phyloP scores from a whole-genome alignment of 2,888 invertebrate genomes.

The Diaperis boleti region DNA sequence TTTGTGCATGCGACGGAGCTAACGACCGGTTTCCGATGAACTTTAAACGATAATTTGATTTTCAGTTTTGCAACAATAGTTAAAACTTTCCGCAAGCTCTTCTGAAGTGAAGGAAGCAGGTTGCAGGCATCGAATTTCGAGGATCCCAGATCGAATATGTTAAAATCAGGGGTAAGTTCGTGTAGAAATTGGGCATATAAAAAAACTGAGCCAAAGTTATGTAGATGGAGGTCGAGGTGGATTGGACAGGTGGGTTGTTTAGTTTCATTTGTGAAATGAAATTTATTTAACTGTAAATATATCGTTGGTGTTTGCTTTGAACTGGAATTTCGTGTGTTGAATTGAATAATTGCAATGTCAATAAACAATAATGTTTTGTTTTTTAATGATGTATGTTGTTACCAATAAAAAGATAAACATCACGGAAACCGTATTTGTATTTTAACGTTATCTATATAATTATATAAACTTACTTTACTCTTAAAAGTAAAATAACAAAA shows the following conservation, averaged over 20 bases:
- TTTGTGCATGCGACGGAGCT: slow-evolving; percentile 20
- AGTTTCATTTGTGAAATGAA: neutral
- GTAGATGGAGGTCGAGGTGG: neutral
- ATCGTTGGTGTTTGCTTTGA: too few species aligned
- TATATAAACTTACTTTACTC: too few species aligned
- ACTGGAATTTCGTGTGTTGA: too few species aligned
- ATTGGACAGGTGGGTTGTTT: neutral
- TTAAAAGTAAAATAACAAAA: too few species aligned
- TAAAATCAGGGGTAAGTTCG: slow-evolving; percentile 4
- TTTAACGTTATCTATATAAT: too few species aligned
- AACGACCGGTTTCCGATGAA: slow-evolving; percentile 16
- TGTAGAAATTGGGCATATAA: neutral
- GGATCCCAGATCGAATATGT: slow-evolving; percentile 9
- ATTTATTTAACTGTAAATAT: too few species aligned
- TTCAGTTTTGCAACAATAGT: neutral
- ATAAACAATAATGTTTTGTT: too few species aligned
- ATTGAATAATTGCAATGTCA: too few species aligned
- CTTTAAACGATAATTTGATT: neutral
- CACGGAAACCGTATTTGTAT: too few species aligned
- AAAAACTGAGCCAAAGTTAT: slow-evolving; percentile 3
- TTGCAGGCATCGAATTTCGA: neutral
- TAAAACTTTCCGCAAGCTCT: neutral
- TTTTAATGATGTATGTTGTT: too few species aligned
- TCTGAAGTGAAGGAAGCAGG: neutral
- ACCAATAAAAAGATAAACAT: too few species aligned